Conservation (phyloP, 2,888 invertebrate species). For the Patella depressa region DNA sequence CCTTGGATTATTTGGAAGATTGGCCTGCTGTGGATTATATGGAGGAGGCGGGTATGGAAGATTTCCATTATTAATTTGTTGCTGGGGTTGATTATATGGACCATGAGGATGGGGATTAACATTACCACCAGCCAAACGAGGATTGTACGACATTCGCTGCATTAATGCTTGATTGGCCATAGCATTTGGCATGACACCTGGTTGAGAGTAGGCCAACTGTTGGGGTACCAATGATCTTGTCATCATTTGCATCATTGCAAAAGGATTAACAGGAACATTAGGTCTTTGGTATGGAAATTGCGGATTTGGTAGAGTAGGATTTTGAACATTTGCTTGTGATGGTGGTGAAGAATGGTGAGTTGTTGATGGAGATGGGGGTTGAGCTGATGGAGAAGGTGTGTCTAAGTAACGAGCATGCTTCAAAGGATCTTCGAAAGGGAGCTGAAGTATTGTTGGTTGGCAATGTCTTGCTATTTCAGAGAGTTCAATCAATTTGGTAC, state of each 20-base stretch:
- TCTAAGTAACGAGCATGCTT: constrained; percentile 65
- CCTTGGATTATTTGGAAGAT: neutral
- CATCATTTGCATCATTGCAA: constrained; percentile 33
- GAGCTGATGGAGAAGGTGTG: constrained; percentile 30
- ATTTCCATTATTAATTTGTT: neutral
- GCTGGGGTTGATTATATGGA: neutral
- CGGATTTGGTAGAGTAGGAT: neutral
- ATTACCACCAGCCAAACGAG: neutral
- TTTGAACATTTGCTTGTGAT: neutral
- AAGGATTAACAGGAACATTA: constrained; percentile 25
- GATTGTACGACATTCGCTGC: constrained; percentile 13
- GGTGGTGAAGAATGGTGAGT: neutral
- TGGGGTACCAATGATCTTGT: constrained; percentile 3
- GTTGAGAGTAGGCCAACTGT: neutral
- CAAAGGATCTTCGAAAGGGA: constrained; percentile 65
- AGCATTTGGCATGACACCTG: neutral
- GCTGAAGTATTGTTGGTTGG: constrained; percentile 54
- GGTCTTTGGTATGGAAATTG: constrained; percentile 12
- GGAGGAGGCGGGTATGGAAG: neutral
- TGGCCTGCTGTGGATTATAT: neutral
- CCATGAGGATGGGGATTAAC: neutral
- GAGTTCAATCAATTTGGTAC: constrained; percentile 59
- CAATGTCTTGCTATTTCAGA: constrained; percentile 52
- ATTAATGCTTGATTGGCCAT: neutral
- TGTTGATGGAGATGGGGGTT: constrained; percentile 8